Evolutionary conservation across 2,888 invertebrate genomes (phyloP).

Genomic region (Torymus auratus): DNA sequence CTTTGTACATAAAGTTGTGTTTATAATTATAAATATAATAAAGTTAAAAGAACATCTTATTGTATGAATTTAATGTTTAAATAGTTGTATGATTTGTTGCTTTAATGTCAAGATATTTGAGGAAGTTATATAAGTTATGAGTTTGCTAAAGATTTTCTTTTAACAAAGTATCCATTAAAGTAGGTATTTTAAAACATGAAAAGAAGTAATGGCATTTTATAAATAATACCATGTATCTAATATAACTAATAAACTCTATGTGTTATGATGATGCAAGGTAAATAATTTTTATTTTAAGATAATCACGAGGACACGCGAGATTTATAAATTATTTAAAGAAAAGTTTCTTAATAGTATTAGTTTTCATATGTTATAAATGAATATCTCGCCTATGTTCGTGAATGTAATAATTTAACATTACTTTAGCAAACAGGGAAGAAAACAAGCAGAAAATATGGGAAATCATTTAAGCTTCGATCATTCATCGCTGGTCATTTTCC

Average conservation of each 20-base stretch:
- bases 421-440: constrained; percentile 34
- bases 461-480: constrained; percentile 44
- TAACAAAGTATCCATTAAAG: constrained; percentile 13
- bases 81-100: no score
- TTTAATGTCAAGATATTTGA: no score
- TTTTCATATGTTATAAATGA: not conserved
- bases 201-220: constrained; percentile 29
- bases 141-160: constrained; percentile 33
- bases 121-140: no score
- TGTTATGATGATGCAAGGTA: constrained; percentile 28
- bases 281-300: constrained; percentile 23
- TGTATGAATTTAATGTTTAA: no score
- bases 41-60: constrained; percentile 44
- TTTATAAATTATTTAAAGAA: not conserved
- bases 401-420: constrained; percentile 38
- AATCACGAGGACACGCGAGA: constrained; percentile 36
- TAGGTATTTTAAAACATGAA: constrained; percentile 14
- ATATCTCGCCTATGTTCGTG: constrained; percentile 40
- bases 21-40: constrained; percentile 20
- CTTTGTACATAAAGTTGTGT: constrained; percentile 47
- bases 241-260: constrained; percentile 35
- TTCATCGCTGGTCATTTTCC: constrained; percentile 44
- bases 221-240: constrained; percentile 48
- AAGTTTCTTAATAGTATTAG: no score
- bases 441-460: constrained; percentile 29